These are phyloP conservation scores for Leucoraja ocellata DNA, from an alignment of 2,797 vertebrate genomes.

Conservation along the genomic window DNA sequence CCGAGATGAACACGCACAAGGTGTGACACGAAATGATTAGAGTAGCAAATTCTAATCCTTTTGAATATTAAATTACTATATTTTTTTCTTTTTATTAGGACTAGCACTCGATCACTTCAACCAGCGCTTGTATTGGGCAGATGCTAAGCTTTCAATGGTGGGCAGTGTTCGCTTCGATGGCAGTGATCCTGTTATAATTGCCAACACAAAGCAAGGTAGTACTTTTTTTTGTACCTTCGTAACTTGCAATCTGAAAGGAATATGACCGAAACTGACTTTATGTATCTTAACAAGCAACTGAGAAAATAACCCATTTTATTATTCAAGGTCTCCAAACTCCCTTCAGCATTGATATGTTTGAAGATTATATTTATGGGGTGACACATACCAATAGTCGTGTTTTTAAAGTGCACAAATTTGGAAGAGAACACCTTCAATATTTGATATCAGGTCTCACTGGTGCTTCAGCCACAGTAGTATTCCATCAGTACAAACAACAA, in stretches of 20 bases:
- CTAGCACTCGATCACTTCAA: conserved; percentile 88
- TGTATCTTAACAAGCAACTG: background rate
- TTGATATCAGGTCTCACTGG: conserved; percentile 76
- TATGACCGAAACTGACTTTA: background rate
- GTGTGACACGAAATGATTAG: no score
- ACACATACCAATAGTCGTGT: conserved; percentile 80
- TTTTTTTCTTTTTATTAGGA: conserved; percentile 58
- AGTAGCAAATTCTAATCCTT: no score
- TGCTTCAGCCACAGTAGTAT: conserved; percentile 82
- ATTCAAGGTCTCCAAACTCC: conserved; percentile 81
- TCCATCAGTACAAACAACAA: conserved; percentile 88
- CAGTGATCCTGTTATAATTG: conserved; percentile 74
- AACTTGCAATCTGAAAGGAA: conserved; percentile 23
- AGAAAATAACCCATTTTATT: conserved; percentile 38
- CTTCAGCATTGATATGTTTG: conserved; percentile 91
- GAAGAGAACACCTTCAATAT: conserved; percentile 70
- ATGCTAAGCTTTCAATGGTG: conserved; percentile 86
- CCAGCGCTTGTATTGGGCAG: conserved; percentile 93
- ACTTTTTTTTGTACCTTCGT: background rate
- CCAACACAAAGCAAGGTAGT: conserved; percentile 82
- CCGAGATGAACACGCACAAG: no score
- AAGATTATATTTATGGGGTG: conserved; percentile 90
- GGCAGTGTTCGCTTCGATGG: conserved; percentile 89
- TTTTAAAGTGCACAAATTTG: conserved; percentile 89
- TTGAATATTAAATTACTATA: no score